Percentiles rank a stretch among this genome's conserved stretches.
These are phyloP conservation scores for Drusus annulatus DNA, from an alignment of 1,140 invertebrate species.

Conservation along the genomic window DNA sequence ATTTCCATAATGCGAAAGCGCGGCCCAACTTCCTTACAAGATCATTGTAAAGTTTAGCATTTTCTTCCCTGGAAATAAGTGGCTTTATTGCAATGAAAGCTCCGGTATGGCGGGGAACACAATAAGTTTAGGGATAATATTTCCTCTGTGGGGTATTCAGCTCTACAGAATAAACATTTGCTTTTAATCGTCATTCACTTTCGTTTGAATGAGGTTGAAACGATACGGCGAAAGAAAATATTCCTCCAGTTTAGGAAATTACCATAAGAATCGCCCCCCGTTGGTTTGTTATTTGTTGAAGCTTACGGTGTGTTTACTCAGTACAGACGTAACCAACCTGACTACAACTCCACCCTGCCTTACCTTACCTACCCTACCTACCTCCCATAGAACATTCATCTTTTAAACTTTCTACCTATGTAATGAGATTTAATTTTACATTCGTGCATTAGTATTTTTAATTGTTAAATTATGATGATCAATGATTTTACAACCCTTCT, in stretches of 20 bases:
- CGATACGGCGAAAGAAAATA: conserved; percentile 59
- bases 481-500: too few relatives aligned
- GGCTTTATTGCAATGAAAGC: conserved; percentile 31
- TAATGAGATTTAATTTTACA: too few relatives aligned
- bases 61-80: conserved; percentile 14
- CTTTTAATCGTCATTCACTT: conserved; percentile 60
- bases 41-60: conserved; percentile 19
- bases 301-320: conserved; percentile 25
- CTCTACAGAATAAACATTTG: conserved; percentile 58
- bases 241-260: conserved; percentile 59
- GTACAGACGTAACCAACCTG: not conserved
- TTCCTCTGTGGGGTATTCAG: conserved; percentile 58
- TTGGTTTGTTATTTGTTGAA: conserved; percentile 59
- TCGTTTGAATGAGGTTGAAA: conserved; percentile 59
- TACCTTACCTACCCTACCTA: too few relatives aligned
- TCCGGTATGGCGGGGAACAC: not conserved
- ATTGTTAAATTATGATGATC: too few relatives aligned
- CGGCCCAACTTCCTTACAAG: conserved; percentile 7
- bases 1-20: conserved; percentile 23
- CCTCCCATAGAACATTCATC: too few relatives aligned
- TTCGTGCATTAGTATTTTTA: too few relatives aligned
- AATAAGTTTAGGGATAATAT: conserved; percentile 53
- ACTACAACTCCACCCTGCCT: not conserved
- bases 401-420: too few relatives aligned
- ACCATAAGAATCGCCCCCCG: conserved; percentile 60